Base-by-base conservation (phyloP, 1,140 invertebrate species). In the Spodoptera litura region DNA sequence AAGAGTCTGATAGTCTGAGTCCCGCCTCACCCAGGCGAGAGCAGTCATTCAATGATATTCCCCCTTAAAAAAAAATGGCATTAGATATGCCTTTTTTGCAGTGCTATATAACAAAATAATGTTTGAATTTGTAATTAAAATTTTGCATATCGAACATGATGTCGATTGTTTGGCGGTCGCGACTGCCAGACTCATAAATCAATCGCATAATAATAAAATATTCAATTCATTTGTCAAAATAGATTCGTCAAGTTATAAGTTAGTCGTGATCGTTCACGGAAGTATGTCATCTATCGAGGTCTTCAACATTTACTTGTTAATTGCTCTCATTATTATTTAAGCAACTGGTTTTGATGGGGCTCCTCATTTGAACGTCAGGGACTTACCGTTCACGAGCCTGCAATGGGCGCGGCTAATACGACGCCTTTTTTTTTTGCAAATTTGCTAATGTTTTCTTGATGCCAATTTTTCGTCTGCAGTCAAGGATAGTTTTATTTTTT, bases 241-340 rank as follows among this genome's bases (percentile, higher is more conserved):
- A 13, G 13, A 44, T 62, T 35, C 35, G 61, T 62, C 61, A 62
- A 62, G 35, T 38, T n/a, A 9, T 38, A 44, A 49, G 61, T 20
- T 49, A 35, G 31, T 64, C 38, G 25, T 44, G 74, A 51, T 6
- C 52, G 51, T 4, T 74, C 78, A 44, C 77, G 81, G 77, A 82
- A 82, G 80, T 78, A 58, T 76, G 81, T 79, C 79, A 52, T 70
- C 27, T 75, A 59, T 78, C 75, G 75, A 78, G 79, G 66, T 81
- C 70, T 80, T 80, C 51, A 31, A 79, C 70, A 76, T 78, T 78
- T 70, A 70, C 52, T 72, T 72, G 78, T 64, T 83, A 83, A 83
- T 83, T 83, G 79, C 77, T 81, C 76, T 74, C 62, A 78, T 82
- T 82, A 81, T 77, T 79, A 75, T 78, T 44, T 72, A 72, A 71